phyloP scores from a whole-genome alignment of 2,888 invertebrate genomes.

The Timema podura region DNA sequence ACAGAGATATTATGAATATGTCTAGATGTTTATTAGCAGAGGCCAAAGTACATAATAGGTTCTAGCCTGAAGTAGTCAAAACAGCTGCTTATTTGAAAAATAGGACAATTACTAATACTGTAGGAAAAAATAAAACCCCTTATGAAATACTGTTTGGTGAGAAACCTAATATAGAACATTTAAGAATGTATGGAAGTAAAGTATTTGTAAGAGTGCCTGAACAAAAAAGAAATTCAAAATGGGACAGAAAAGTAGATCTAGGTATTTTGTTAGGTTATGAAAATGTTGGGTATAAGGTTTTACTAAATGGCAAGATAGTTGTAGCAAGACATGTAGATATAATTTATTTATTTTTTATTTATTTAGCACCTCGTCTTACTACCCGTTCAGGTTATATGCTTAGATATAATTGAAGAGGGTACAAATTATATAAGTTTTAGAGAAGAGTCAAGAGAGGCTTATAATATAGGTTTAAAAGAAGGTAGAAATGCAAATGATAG shows the following conservation, averaged over 20 bases:
- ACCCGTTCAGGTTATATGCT: too few relatives aligned
- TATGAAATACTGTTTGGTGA: not conserved
- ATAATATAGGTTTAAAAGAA: not conserved
- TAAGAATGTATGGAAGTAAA: not conserved
- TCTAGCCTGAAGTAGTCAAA: too few relatives aligned
- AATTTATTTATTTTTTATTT: too few relatives aligned
- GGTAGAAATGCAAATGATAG: not conserved
- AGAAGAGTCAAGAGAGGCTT: not conserved
- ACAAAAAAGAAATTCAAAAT: constrained; percentile 7
- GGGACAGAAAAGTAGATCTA: not conserved
- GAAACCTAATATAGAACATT: too few relatives aligned
- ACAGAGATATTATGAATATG: too few relatives aligned
- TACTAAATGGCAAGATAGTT: not conserved
- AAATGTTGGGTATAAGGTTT: not conserved
- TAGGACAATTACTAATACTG: not conserved
- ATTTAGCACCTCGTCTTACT: too few relatives aligned
- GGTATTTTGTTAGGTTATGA: constrained; percentile 9
- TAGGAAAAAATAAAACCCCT: not conserved
- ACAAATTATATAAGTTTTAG: not conserved
- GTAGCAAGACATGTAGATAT: constrained; percentile 1
- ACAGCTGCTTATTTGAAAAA: too few relatives aligned
- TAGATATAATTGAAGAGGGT: not conserved
- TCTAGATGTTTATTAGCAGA: too few relatives aligned
- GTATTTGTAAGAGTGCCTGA: not conserved
- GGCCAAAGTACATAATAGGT: too few relatives aligned